These are phyloP conservation scores for Odontocolon sp. DNA, from an alignment of 2,888 invertebrate genomes.

Conservation along the genomic window DNA sequence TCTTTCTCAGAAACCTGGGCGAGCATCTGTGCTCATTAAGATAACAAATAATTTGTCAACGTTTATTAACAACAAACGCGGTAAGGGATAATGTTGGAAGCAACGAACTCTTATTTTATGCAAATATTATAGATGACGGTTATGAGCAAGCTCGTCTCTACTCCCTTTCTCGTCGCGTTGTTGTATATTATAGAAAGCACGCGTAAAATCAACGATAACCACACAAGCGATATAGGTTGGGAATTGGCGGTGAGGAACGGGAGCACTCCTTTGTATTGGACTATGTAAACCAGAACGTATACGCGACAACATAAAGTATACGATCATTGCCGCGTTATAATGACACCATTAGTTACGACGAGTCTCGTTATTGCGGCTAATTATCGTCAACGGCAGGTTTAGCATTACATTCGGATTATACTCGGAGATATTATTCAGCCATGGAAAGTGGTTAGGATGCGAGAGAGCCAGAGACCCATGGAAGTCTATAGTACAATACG, in stretches of 20 bases:
- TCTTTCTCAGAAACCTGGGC: slow-evolving; percentile 85
- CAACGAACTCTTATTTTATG: not conserved
- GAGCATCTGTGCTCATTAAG: slow-evolving; percentile 81
- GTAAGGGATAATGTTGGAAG: not conserved
- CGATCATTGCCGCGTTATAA: slow-evolving; percentile 61
- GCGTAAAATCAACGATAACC: slow-evolving; percentile 31
- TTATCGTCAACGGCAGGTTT: slow-evolving; percentile 57
- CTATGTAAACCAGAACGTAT: slow-evolving; percentile 32
- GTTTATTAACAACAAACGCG: not conserved
- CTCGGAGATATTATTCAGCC: slow-evolving; percentile 46
- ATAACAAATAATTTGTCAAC: slow-evolving; percentile 11
- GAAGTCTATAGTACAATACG: not conserved
- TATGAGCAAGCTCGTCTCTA: slow-evolving; percentile 16
- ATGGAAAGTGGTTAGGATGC: slow-evolving; percentile 2
- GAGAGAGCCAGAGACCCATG: not conserved
- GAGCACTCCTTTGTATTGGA: slow-evolving; percentile 20
- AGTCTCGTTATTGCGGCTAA: slow-evolving; percentile 60
- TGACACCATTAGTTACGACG: slow-evolving; percentile 58
- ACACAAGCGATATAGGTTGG: slow-evolving; percentile 19
- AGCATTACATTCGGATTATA: slow-evolving; percentile 55
- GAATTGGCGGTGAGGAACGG: slow-evolving; percentile 12
- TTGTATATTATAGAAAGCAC: not conserved
- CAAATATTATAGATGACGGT: not conserved
- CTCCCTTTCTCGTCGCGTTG: not conserved
- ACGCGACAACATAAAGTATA: slow-evolving; percentile 40